These are phyloP conservation scores for Drosophila formosana DNA, from an alignment of 2,888 invertebrate species.

Conservation along the genomic window DNA sequence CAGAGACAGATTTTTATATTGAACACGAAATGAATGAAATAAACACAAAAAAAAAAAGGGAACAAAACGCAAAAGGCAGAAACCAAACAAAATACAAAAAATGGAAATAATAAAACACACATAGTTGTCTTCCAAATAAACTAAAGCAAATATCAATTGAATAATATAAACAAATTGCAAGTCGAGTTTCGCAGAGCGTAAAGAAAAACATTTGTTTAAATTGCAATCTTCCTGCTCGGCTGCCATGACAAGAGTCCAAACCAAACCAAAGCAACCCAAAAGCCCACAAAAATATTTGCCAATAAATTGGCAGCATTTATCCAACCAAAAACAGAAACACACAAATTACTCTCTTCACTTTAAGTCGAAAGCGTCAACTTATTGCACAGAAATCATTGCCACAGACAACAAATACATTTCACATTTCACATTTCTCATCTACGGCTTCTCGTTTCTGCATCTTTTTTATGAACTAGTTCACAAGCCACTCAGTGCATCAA, in stretches of 20 bases:
- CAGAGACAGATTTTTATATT: conserved; percentile 69
- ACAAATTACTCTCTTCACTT: not conserved
- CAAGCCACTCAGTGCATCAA: not conserved
- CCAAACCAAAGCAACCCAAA: too few relatives aligned
- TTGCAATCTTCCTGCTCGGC: not conserved
- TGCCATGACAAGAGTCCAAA: not conserved
- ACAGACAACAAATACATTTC: conserved; percentile 1
- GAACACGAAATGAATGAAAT: conserved; percentile 63
- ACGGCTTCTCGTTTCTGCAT: too few relatives aligned
- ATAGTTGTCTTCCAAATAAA: not conserved
- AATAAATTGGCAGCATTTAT: not conserved
- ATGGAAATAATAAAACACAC: not conserved
- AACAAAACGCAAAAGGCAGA: conserved; percentile 13
- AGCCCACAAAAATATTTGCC: not conserved
- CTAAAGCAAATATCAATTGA: conserved; percentile 15
- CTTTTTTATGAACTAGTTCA: not conserved
- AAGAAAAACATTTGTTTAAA: conserved; percentile 7
- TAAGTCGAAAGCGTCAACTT: not conserved
- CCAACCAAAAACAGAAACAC: not conserved
- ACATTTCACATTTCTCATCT: too few relatives aligned
- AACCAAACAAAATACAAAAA: conserved; percentile 13
- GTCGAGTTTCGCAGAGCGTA: conserved; percentile 1
- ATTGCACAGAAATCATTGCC: not conserved
- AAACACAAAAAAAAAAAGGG: conserved; percentile 7
- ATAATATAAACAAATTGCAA: conserved; percentile 20